Conservation (phyloP, 2,797 vertebrate species). For the Tokudaia tokunoshimensis region DNA sequence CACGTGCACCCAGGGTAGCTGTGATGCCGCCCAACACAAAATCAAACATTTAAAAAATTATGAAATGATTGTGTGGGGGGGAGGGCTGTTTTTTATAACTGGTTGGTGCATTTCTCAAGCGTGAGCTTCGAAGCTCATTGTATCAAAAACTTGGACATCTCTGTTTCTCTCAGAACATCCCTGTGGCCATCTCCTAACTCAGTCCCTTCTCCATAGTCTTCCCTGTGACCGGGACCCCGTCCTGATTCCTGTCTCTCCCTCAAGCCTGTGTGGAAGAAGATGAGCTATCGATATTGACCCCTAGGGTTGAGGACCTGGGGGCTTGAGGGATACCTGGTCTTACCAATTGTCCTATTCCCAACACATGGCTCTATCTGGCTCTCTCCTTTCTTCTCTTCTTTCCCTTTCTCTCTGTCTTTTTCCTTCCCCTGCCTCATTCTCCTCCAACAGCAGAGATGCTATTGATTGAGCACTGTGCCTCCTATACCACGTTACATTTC, state of each 20-base stretch:
- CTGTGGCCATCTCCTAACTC: background rate
- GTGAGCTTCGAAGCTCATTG: no score
- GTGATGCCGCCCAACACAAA: background rate
- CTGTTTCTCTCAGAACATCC: background rate
- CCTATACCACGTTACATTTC: background rate
- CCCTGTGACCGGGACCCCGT: no score
- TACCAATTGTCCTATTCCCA: no score
- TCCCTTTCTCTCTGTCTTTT: no score
- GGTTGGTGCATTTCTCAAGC: background rate
- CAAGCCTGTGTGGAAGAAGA: background rate
- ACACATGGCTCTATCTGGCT: rapidly evolving
- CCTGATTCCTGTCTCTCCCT: background rate
- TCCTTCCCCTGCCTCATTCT: background rate
- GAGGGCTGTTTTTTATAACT: background rate
- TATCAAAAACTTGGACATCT: background rate
- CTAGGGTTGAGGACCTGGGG: rapidly evolving
- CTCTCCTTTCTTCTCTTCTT: background rate
- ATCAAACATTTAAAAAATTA: no score
- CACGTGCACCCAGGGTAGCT: background rate
- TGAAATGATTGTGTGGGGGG: background rate
- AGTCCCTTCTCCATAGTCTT: background rate
- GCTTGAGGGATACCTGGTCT: rapidly evolving
- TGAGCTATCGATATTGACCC: background rate
- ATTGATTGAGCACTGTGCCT: background rate
- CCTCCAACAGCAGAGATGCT: no score